Evolutionary conservation across 23 tunicate genomes (phyloP).

Genomic region (Oikopleura dioica): DNA sequence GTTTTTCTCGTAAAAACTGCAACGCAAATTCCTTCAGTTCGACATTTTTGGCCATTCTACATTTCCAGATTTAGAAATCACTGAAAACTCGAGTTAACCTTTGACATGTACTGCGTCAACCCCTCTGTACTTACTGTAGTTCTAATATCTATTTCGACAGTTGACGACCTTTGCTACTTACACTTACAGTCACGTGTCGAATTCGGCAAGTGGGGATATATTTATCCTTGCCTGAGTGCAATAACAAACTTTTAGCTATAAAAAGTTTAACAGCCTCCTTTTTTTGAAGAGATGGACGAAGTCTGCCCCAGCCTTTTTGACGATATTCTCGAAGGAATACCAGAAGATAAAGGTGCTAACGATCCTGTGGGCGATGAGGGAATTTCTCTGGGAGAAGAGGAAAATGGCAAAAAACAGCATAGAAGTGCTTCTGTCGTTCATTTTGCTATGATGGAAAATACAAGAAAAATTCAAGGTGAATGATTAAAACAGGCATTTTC

Average conservation of each 20-base stretch:
- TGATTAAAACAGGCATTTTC: background rate
- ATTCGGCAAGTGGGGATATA: no score
- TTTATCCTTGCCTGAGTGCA: no score
- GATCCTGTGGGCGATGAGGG: background rate
- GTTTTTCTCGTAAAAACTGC: background rate
- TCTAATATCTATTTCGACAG: no score
- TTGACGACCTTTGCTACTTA: no score
- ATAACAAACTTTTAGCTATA: no score
- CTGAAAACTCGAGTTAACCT: no score
- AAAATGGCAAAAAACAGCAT: background rate
- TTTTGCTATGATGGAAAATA: background rate
- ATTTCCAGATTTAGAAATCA: no score
- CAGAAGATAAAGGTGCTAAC: background rate
- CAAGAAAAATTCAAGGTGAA: background rate
- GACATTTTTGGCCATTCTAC: no score
- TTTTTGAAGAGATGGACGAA: background rate
- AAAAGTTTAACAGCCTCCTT: background rate
- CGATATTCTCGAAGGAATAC: background rate
- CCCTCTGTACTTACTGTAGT: no score
- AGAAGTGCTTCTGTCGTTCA: background rate
- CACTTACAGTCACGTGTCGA: no score
- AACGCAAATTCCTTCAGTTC: no score
- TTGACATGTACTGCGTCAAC: no score
- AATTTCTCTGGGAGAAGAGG: background rate
- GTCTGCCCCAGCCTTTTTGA: background rate